Evolutionary conservation across 1,140 invertebrate genomes (phyloP).

Genomic region (Argopecten irradians): DNA sequence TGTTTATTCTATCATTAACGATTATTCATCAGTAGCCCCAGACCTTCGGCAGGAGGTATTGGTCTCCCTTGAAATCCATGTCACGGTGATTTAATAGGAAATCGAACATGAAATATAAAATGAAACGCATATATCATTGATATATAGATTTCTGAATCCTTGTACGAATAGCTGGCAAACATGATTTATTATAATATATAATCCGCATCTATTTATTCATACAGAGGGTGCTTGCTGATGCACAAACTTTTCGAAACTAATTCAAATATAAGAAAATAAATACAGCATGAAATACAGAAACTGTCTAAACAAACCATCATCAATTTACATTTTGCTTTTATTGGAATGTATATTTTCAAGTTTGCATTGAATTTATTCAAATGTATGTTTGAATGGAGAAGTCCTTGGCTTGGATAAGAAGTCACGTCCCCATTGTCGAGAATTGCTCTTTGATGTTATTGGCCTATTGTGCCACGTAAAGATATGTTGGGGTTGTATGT

Average conservation of each 20-base stretch:
- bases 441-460: not conserved
- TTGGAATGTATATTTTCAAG: not conserved
- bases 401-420: not conserved
- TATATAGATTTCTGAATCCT: not conserved
- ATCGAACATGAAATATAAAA: not conserved
- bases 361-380: conserved; percentile 12
- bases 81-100: not conserved
- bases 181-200: not conserved
- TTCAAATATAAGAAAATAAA: not conserved
- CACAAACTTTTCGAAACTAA: not conserved
- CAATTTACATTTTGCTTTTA: not conserved
- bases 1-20: not conserved
- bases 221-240: not conserved
- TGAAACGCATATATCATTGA: not conserved
- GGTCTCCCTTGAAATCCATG: not conserved
- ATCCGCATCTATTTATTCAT: not conserved
- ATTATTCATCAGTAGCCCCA: not conserved
- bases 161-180: not conserved
- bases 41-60: not conserved
- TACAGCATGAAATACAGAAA: not conserved
- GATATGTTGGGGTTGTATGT: conserved; percentile 1
- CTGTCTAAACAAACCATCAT: not conserved
- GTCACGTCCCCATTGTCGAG: not conserved
- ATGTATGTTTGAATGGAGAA: not conserved
- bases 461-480: not conserved